Base-by-base conservation (phyloP, 2,888 invertebrate species). In the Atethmia centrago region DNA sequence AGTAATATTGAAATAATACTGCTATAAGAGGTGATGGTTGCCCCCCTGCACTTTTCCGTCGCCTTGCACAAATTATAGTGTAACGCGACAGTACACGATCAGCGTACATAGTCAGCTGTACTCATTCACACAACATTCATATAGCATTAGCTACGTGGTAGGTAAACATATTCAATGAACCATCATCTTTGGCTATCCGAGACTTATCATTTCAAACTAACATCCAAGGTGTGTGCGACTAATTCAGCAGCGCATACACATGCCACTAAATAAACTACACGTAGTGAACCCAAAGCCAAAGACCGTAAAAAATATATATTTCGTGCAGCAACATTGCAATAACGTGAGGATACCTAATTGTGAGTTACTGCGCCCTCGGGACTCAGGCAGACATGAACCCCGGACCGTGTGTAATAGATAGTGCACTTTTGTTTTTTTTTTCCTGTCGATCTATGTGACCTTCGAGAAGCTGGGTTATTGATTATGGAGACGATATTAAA, bases 301-400 rank as follows among this genome's bases (percentile, higher is more conserved):
- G 49, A 62, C 74, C 55, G 40, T 82, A 82, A 84, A 87, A 88
- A 87, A 88, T 87, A 87, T 86, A 88, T 83, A 89, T 85, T 85
- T 78, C 86, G 93, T 94, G 93, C 89, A 88, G 88, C 91, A 90
- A 84, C 92, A 90, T 85, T 91, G 90, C 77, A 83, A 77, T 77
- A 83, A 77, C 86, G 87, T 87, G 78, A 88, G 86, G 87, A 84
- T 80, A 84, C 85, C 90, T 96, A 96, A 96, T 95, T 93, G 95
- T 94, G 95, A 96, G 93, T 92, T 95, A 96, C 90, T 83, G 94
- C 81, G 86, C 95, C 92, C 92, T 80, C 63, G 95, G 92, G 94
- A 80, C 66, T 5, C 21, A 9, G 42, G 10, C 61, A 79, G 78
- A 84, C 87, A 82, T 74, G 84, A 74, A 79, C 68, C 63, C 65